Evolutionary conservation across 1,140 invertebrate species (phyloP), one percentile per base, ranked within the genome.

Genomic region (Drosophila nigrodunni): DNA sequence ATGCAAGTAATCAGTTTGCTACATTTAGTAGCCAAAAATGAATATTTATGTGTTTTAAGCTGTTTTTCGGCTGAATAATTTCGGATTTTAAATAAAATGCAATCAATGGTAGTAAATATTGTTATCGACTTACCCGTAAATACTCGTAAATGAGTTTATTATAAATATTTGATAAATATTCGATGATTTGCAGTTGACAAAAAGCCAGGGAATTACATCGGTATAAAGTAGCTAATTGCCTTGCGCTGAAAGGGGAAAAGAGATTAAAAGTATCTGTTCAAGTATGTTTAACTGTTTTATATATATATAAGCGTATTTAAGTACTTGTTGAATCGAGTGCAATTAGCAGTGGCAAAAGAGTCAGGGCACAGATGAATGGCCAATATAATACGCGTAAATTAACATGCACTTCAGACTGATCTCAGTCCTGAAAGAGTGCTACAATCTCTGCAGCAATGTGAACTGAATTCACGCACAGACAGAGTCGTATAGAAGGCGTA

Each of bases 381-480:
- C 68, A 68, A 74, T 73, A 74, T 82, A 88, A 87, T 82, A 47
- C 61, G 66, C 72, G 47, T 71, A 81, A 86, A 87, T 86, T 81
- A 86, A 78, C 78, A 82, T 82, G 73, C 54, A 49, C 78, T 78
- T 73, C 69, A 71, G 67, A 64, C 58, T 46, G 37, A 18, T 49
- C 50, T n/a, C 46, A 13, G 30, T 21, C 49, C 39, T 44, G 43
- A 54, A 44, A 11, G 11, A 54, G 46, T 43, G 44, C 67, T 61
- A 39, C 39, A 85, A 85, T 83, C 77, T 80, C 41, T 64, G 47
- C 43, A 8, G 21, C 43, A 66, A 71, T 67, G 64, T 67, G 57
- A 21, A 34, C 68, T 59, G 25, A 39, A 30, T 30, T 30, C 30
- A 69, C 21, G 39, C 50, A 70, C 9, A 39, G 57, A 74, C 34